Base-by-base conservation (phyloP, 2,888 invertebrate species). In the Spodoptera picta region DNA sequence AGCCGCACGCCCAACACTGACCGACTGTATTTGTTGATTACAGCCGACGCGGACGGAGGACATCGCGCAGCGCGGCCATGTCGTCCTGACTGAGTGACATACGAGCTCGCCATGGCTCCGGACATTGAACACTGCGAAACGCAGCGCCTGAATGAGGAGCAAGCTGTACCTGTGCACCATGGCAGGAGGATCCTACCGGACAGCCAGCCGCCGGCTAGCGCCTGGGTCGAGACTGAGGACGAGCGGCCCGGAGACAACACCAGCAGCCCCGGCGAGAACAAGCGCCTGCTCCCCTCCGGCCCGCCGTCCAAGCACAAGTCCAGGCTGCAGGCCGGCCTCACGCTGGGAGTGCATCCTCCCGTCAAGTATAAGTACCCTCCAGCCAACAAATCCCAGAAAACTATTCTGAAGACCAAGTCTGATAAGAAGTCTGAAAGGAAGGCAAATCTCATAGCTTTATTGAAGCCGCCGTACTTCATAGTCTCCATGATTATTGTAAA, bases 401-500 rank as follows among this genome's bases (percentile, higher is more conserved):
- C 65, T n/a, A 74, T 69, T 54, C 71, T 75, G 14, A 91, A 92
- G 66, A 86, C 87, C 9, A 90, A 87, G 57, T 89, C 88, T 60
- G 90, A 91, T 72, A 91, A 87, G 67, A 91, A 85, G 69, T 90
- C 90, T 72, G 91, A 87, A 67, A 82, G 89, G 49, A 91, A 85
- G 69, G 90, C 90, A 65, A 91, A 90, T 65, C 65, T 93, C 4
- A 70, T 90, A 45, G 86, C 87, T n/a, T 77, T 87, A 45, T 69
- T 93, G 46, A 88, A 82, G 61, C 93, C 92, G 3, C 94, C 94
- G 0, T 93, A 92, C 77, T 93, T 93, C 74, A 91, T 92, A 43
- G 77, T 92, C n/a, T 85, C 88, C 58, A 88, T 93, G 87, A 90
- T 93, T 11, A 76, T 89, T 45, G 57, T 90, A n/a, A 89, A 91